Base-by-base conservation (phyloP, 2,113 vertebrate species). In the Pterophyllum scalare region DNA sequence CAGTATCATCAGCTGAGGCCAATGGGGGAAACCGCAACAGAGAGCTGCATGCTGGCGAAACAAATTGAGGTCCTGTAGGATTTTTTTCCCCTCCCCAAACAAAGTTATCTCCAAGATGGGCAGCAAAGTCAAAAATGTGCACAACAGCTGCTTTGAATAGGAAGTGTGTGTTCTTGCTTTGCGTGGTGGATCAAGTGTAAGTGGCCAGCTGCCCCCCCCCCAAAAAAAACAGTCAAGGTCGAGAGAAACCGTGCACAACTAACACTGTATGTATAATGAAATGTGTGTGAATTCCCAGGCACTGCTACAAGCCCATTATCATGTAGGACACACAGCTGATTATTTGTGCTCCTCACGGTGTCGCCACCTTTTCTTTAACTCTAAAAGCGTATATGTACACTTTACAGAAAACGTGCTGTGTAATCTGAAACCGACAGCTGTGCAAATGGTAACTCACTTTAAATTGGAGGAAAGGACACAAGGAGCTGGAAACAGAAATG, bases 341-440 rank as follows among this genome's bases (percentile, higher is more conserved):
- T 60, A 52, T 78, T 89, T n/a, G 56, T 62, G 62, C 77, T 83
- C 35, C 74, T 57, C 6, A 54, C 46, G 13, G 67, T 52, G 49
- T 79, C 82, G n/a, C 28, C 33, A 40, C 64, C 59, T 54, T 76
- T 81, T 87, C 59, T 77, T 79, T 67, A 54, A 22, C 72, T 81
- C 6, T 64, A 31, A 78, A 80, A 72, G 85, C 56, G 5, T 31
- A 17, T 61, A 15, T 9, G 67, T n/a, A 33, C 26, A 33, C 56
- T 67, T 80, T 38, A 52, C 75, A 59, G 14, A 6, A 81, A 83
- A 88, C n/a, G 24, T n/a, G 60, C 65, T 4, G 35, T 49, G 13
- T 72, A 81, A 90, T 90, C 84, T 80, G 57, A 80, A 87, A 75
- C 76, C 75, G 52, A 84, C 86, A 83, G 84, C 80, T 80, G 82